Conservation (phyloP, 30 jellyfish, hydroid and myxozoan genomes). For the Turritopsis dohrnii region DNA sequence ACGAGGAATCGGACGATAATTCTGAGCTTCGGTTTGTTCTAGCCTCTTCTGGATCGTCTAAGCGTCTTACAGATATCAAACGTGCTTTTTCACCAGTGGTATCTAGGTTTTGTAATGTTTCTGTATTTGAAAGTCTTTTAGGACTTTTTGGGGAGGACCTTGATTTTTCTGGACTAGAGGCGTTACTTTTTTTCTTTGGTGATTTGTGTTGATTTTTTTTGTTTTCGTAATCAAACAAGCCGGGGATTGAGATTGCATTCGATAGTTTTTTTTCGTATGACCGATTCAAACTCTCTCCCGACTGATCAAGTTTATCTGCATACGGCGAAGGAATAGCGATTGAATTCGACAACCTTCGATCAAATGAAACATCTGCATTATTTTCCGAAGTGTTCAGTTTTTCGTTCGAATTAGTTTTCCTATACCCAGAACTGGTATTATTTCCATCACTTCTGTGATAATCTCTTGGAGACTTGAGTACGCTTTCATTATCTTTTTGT, state of each 20-base stretch:
- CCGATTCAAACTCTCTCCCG: neutral
- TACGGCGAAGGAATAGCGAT: neutral
- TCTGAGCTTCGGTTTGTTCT: neutral
- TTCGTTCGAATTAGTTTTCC: neutral
- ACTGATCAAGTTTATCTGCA: neutral
- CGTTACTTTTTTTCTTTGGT: neutral
- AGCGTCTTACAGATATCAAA: slow-evolving; percentile 27
- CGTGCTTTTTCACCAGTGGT: slow-evolving; percentile 46
- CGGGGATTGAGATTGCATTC: neutral
- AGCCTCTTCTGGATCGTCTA: slow-evolving; percentile 27
- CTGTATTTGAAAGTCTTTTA: neutral
- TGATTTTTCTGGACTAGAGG: slow-evolving; percentile 1
- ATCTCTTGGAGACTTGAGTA: neutral
- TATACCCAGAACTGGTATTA: neutral
- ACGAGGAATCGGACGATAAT: neutral
- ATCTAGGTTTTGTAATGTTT: slow-evolving; percentile 21
- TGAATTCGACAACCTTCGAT: slow-evolving; percentile 13
- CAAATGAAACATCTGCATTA: neutral
- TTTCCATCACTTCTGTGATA: neutral
- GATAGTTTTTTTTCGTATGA: neutral
- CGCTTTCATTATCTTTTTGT: neutral
- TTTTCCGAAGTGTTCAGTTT: neutral
- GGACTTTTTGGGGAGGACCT: neutral
- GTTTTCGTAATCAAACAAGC: neutral
- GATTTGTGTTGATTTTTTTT: neutral